phyloP scores from a whole-genome alignment of 2,888 invertebrate genomes.

The Gibbula magus region DNA sequence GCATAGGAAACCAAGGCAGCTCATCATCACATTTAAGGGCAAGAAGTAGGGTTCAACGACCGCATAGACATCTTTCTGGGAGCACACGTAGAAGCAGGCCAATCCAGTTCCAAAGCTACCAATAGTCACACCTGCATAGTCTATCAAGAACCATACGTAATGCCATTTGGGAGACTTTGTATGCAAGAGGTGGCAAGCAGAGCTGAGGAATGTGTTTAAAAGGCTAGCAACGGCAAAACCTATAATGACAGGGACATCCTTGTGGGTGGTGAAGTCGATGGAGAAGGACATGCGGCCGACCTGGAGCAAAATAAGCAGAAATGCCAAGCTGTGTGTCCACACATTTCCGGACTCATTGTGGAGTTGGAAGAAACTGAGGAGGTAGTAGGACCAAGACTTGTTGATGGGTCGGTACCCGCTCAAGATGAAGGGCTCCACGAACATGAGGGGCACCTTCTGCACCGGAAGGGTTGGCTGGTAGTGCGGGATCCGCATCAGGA shows the following conservation, averaged over 20 bases:
- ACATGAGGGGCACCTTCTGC: slow-evolving; percentile 44
- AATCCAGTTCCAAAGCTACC: slow-evolving; percentile 52
- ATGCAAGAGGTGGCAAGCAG: slow-evolving; percentile 59
- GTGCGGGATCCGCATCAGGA: neutral
- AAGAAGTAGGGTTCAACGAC: slow-evolving; percentile 36
- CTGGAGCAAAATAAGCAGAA: slow-evolving; percentile 43
- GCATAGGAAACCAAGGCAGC: slow-evolving; percentile 47
- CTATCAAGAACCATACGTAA: slow-evolving; percentile 58
- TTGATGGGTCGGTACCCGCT: slow-evolving; percentile 53
- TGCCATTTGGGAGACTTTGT: slow-evolving; percentile 56
- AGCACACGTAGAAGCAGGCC: slow-evolving; percentile 50
- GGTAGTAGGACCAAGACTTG: slow-evolving; percentile 54
- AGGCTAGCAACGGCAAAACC: slow-evolving; percentile 48
- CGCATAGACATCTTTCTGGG: slow-evolving; percentile 38
- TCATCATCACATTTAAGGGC: slow-evolving; percentile 46
- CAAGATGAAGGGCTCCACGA: slow-evolving; percentile 56
- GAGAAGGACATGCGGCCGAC: neutral
- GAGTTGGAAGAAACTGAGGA: slow-evolving; percentile 54
- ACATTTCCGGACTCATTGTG: slow-evolving; percentile 66
- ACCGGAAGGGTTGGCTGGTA: slow-evolving; percentile 27
- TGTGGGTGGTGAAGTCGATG: slow-evolving; percentile 11
- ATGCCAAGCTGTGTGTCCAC: slow-evolving; percentile 62
- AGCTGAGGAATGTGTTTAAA: slow-evolving; percentile 46
- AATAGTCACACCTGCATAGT: slow-evolving; percentile 62
- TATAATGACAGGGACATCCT: slow-evolving; percentile 39